A percentile compares a stretch with the other conserved stretches of the same genome.
phyloP scores from a whole-genome alignment of 2,888 invertebrate genomes.

The Lepidochrysops patricia region DNA sequence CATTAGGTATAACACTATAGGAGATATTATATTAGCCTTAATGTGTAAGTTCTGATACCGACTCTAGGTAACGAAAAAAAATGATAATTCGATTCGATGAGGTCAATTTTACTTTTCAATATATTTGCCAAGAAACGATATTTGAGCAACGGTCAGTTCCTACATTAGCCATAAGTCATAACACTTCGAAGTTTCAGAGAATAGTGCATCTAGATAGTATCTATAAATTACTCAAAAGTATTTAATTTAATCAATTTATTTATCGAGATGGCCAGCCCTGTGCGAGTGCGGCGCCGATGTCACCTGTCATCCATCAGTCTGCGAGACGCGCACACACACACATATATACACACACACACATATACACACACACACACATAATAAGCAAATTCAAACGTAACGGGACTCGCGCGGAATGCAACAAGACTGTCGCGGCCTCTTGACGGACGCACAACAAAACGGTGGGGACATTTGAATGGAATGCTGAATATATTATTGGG shows the following conservation, averaged over 20 bases:
- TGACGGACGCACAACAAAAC: constrained; percentile 43
- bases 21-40: too few relatives aligned
- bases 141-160: too few relatives aligned
- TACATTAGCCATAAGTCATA: too few relatives aligned
- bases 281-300: constrained; percentile 49
- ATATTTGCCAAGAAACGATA: too few relatives aligned
- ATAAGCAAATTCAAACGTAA: constrained; percentile 64
- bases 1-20: too few relatives aligned
- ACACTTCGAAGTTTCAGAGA: too few relatives aligned
- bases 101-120: too few relatives aligned
- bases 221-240: not conserved
- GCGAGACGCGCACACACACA: constrained; percentile 56
- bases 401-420: constrained; percentile 62
- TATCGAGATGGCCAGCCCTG: constrained; percentile 17
- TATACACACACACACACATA: constrained; percentile 24
- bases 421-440: constrained; percentile 46
- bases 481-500: constrained; percentile 31
- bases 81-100: too few relatives aligned
- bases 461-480: constrained; percentile 49
- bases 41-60: too few relatives aligned
- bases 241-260: not conserved
- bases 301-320: constrained; percentile 74
- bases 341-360: constrained; percentile 23
- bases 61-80: too few relatives aligned
- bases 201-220: too few relatives aligned